Percentiles rank a stretch among this genome's conserved stretches.
These are phyloP conservation scores for Netelia inedita DNA, from an alignment of 2,888 invertebrate genomes.

Conservation along the genomic window DNA sequence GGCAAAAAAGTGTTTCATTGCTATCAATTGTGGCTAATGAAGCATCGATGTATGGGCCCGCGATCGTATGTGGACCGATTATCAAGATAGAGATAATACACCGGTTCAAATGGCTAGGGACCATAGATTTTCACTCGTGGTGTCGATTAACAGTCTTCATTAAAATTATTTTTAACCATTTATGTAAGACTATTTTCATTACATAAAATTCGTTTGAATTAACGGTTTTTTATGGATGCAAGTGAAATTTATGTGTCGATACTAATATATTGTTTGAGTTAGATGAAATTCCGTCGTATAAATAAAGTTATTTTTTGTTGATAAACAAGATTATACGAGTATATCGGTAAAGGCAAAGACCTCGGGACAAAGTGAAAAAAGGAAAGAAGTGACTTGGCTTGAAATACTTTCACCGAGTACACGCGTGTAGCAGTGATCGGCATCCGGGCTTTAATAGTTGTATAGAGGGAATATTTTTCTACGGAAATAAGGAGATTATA, in stretches of 20 bases:
- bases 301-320: background rate
- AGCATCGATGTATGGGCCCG: background rate
- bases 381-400: constrained; percentile 6
- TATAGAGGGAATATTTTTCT: constrained; percentile 48
- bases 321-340: background rate
- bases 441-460: constrained; percentile 23
- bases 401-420: constrained; percentile 62
- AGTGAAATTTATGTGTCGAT: no score
- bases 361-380: constrained; percentile 3
- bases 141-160: background rate
- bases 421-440: constrained; percentile 8
- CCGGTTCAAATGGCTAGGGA: background rate
- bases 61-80: background rate
- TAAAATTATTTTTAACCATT: no score
- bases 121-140: background rate
- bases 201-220: background rate
- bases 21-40: background rate
- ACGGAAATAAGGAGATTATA: constrained; percentile 34
- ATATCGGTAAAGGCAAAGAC: background rate
- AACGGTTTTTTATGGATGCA: no score
- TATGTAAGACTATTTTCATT: background rate
- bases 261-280: no score
- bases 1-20: background rate
- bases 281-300: no score
- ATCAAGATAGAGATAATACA: background rate